Conservation (phyloP, 2,797 vertebrate species). For the Onychomys leucogaster region DNA sequence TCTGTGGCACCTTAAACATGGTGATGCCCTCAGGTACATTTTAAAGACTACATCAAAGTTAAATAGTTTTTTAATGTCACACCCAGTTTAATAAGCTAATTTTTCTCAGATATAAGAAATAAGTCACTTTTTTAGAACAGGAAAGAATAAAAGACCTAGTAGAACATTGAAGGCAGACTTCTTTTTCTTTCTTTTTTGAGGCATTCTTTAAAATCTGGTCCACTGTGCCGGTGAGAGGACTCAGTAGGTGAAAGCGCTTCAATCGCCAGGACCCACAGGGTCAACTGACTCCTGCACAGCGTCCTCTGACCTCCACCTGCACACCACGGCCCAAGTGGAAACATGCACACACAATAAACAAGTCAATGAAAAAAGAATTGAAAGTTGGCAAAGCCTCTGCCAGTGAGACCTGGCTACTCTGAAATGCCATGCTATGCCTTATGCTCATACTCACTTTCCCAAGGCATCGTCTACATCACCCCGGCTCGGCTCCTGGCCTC, state of each 20-base stretch:
- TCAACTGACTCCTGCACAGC: background rate
- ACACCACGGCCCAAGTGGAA: background rate
- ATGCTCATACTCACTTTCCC: conserved; percentile 94
- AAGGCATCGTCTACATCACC: conserved; percentile 98
- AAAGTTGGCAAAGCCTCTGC: background rate
- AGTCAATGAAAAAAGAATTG: background rate
- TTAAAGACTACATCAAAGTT: background rate
- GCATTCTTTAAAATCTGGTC: background rate
- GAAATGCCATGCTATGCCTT: background rate
- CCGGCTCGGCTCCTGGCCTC: conserved; percentile 97
- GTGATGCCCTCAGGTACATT: background rate
- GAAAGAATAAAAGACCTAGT: conserved; percentile 43
- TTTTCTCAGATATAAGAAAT: conserved; percentile 32
- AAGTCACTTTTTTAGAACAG: conserved; percentile 3
- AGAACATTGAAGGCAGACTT: background rate
- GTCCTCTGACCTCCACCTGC: background rate
- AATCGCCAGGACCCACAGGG: background rate
- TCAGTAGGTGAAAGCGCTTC: background rate
- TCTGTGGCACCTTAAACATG: background rate
- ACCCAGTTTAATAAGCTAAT: conserved; percentile 47
- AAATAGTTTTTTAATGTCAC: background rate
- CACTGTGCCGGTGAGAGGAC: background rate
- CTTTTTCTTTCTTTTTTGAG: background rate
- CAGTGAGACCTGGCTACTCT: background rate
- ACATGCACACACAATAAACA: background rate